Base-by-base conservation (phyloP, 2,797 vertebrate genomes). In the Macropodus opercularis region DNA sequence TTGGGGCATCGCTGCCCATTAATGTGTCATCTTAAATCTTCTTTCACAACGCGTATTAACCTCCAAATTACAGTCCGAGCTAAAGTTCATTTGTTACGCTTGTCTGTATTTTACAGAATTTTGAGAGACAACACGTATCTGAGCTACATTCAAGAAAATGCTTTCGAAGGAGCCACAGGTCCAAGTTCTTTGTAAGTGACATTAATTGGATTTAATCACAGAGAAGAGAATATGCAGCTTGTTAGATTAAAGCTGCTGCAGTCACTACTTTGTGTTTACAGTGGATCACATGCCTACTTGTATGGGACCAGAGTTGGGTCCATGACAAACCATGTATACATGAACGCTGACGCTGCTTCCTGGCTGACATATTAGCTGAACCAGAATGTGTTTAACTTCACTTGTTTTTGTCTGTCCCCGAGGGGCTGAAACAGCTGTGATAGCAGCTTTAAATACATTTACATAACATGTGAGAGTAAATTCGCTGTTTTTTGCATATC, bases 111-210 rank as follows among this genome's bases (percentile, higher is more conserved):
- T 44, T 79, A 46, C 69, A 96, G 96, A 75, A 92, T 94, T 73
- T 86, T 98, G 44, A 95, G 92, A 79, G 91, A 92, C 81, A 97
- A 98, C 55, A 81, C 51, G 47, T 80, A 89, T 62, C 94, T 97
- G 34, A 79, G 82, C 53, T 42, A 86, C 75, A 95, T 98, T 44
- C 91, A 95, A 63, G 86, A 92, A 0, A 90, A 93, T 4, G 95
- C 95, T 61, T 94, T 98, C 72, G 87, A 80, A 80, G 95, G 94
- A 47, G 92, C 94, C 64, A 86, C 59, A 0, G 95, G 95, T 72
- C 96, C 95, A 4, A 93, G 73, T 24, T 64, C 90, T 50, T 86
- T 98, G 95, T 98, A 86, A 95, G 95, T 89, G 11, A n/a, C 24
- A 27, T 17, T 12, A 8, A 57, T 42, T 47, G 6, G 36, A 21